These are phyloP conservation scores for Pogonognathellus flavescens DNA, from an alignment of 1,140 invertebrate species.

Conservation along the genomic window DNA sequence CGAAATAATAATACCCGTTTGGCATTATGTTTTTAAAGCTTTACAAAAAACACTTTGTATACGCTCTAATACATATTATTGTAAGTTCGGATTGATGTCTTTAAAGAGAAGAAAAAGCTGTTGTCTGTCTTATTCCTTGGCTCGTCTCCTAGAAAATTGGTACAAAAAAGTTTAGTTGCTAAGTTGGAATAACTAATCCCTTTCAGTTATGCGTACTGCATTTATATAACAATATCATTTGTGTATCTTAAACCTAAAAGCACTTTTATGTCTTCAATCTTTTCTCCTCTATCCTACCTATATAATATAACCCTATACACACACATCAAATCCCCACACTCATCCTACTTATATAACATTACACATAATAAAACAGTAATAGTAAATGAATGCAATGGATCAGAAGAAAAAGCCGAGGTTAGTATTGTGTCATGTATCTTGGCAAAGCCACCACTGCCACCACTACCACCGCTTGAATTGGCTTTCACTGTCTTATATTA, in stretches of 20 bases:
- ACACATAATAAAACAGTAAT: neutral
- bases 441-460: neutral
- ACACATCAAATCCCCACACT: too few relatives aligned
- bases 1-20: too few relatives aligned
- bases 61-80: too few relatives aligned
- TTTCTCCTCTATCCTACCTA: too few relatives aligned
- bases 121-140: constrained; percentile 31
- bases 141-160: constrained; percentile 50
- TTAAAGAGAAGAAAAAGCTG: constrained; percentile 23
- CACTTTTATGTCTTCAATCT: too few relatives aligned
- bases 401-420: constrained; percentile 31
- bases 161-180: constrained; percentile 25
- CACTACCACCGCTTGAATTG: neutral
- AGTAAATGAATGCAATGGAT: constrained; percentile 13
- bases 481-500: constrained; percentile 3
- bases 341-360: too few relatives aligned
- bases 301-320: too few relatives aligned
- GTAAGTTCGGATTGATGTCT: neutral
- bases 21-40: too few relatives aligned
- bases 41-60: too few relatives aligned
- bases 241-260: too few relatives aligned
- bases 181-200: constrained; percentile 3
- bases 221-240: too few relatives aligned
- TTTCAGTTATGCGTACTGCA: neutral
- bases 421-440: constrained; percentile 16